These are phyloP conservation scores for Momotus momota DNA, from an alignment of 2,797 vertebrate species.

Conservation along the genomic window DNA sequence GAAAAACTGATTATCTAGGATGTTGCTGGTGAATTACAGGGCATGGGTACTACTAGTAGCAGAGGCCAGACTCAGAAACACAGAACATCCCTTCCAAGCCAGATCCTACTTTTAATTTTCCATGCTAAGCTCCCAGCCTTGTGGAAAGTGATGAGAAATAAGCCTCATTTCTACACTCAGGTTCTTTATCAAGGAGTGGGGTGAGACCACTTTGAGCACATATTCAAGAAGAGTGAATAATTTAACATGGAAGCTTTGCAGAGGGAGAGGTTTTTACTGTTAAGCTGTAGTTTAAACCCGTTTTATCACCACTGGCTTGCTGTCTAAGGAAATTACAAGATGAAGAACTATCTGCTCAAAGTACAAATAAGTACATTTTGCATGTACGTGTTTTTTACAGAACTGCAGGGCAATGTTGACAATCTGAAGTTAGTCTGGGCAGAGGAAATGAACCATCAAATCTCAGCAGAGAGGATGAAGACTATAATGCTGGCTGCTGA, in stretches of 20 bases:
- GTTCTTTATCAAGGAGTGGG: neutral
- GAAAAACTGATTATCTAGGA: neutral
- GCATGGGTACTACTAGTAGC: neutral
- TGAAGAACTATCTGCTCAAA: neutral
- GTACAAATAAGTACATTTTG: conserved; percentile 34
- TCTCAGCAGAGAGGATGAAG: conserved; percentile 47
- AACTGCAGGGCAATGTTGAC: conserved; percentile 25
- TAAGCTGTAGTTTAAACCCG: neutral
- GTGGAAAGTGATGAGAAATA: neutral
- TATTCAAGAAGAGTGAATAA: neutral
- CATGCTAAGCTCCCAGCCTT: neutral
- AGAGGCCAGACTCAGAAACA: neutral
- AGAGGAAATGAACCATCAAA: conserved; percentile 62
- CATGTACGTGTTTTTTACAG: neutral
- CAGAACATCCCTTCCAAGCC: neutral
- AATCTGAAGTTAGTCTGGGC: conserved; percentile 40
- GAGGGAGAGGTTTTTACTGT: neutral
- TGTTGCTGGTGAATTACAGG: neutral
- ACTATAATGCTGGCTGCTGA: conserved; percentile 43
- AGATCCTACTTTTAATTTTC: neutral
- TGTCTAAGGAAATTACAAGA: conserved; percentile 21
- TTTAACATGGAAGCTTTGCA: neutral
- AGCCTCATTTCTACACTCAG: neutral
- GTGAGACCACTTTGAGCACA: rapidly evolving
- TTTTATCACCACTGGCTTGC: conserved; percentile 3